Evolutionary conservation across 2,888 invertebrate genomes (phyloP), one percentile per base, ranked within the genome.

Genomic region (Mythimna pallens): DNA sequence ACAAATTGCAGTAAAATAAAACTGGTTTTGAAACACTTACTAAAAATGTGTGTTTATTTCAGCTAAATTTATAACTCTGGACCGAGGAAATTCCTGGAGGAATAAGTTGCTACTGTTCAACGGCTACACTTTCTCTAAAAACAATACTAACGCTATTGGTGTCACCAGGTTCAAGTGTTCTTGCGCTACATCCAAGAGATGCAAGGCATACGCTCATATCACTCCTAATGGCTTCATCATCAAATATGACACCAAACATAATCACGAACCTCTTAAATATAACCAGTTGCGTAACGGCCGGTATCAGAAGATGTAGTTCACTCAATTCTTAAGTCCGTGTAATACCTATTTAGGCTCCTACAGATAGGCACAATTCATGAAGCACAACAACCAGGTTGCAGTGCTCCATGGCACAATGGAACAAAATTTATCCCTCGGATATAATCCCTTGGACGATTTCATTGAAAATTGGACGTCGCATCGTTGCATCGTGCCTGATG

Each of bases 41-140:
- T 74, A 50, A 74, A 47, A 14, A 59, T 52, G n/a, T 65, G 9
- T 63, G 12, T 55, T 76, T 65, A 47, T 77, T 71, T 3, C 82
- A 90, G 90, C 85, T 12, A 62, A 67, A 43, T 86, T 84, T 66
- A 87, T 90, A 20, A 83, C 75, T n/a, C 73, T 83, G 65, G 54
- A 57, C 9, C 57, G 73, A 14, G 89, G 89, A 2, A 61, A 20
- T 61, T 6, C 12, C 0, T 71, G 76, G 25, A 80, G 40, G 47
- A 68, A 68, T 22, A 68, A 61, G 7, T 70, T 90, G 43, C 80
- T 90, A 0, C 61, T 86, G 20, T 74, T 86, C 40, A 62, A 88
- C 9, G 85, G 84, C 1, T 89, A 87, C 50, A 87, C 89, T 0
- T 91, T 84, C 70, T 88, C 78, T 63, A 90, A 82, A 59, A 86